Evolutionary conservation across 2,888 invertebrate species (phyloP).

Genomic region (Lasioglossum lativentre): DNA sequence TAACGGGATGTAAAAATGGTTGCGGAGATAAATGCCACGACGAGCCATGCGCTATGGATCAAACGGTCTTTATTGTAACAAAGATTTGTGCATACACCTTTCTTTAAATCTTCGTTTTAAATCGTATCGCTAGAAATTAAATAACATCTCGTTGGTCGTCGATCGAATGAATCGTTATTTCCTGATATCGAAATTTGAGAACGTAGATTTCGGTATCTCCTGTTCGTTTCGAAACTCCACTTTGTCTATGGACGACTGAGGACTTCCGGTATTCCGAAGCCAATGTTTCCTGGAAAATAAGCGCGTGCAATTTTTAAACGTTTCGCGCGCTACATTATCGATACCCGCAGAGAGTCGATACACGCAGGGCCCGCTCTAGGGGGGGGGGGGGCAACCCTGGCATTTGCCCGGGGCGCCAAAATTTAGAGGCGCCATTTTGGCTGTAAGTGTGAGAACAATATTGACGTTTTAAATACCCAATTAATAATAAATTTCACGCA

Average conservation of each 20-base stretch:
- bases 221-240: conserved; percentile 89
- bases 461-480: too few relatives aligned
- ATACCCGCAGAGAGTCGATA: too few relatives aligned
- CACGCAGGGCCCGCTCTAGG: too few relatives aligned
- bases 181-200: conserved; percentile 86
- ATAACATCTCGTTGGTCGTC: not conserved
- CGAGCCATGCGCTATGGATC: not conserved
- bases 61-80: conserved; percentile 18
- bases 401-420: too few relatives aligned
- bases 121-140: not conserved
- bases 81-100: not conserved
- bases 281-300: conserved; percentile 85
- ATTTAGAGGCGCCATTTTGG: too few relatives aligned
- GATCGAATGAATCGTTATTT: conserved; percentile 52
- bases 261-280: conserved; percentile 90
- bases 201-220: conserved; percentile 86
- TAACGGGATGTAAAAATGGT: conserved; percentile 29
- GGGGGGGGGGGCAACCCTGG: too few relatives aligned
- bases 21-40: conserved; percentile 22
- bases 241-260: conserved; percentile 90
- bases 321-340: not conserved
- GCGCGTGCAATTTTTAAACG: not conserved
- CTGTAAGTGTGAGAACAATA: too few relatives aligned
- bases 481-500: too few relatives aligned
- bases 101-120: not conserved